Evolutionary conservation across 2,888 invertebrate genomes (phyloP).

Genomic region (Cepaea hortensis): DNA sequence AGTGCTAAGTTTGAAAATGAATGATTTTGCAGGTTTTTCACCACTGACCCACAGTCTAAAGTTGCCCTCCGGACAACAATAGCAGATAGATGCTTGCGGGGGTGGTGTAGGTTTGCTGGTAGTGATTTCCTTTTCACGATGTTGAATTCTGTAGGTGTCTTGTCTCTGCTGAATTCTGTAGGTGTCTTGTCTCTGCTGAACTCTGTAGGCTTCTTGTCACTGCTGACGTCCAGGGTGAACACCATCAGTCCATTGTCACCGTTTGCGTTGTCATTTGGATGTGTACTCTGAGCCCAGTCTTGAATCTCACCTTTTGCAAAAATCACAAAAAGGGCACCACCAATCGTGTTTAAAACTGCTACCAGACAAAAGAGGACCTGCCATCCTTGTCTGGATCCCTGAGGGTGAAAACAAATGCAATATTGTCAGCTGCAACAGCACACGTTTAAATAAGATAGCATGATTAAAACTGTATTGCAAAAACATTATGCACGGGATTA

Average conservation of each 20-base stretch:
- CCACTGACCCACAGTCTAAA: slow-evolving; percentile 17
- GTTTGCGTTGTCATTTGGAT: background rate
- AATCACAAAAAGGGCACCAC: slow-evolving; percentile 72
- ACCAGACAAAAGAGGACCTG: slow-evolving; percentile 89
- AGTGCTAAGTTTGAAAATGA: slow-evolving; percentile 33
- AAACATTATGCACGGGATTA: too few relatives aligned
- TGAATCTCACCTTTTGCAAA: slow-evolving; percentile 68
- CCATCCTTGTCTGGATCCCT: slow-evolving; percentile 87
- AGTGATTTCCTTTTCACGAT: background rate
- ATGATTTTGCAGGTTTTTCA: background rate
- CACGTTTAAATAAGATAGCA: background rate
- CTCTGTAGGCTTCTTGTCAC: background rate
- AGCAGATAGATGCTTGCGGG: background rate
- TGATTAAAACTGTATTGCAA: background rate
- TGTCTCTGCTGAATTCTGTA: background rate
- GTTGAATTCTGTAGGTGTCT: background rate
- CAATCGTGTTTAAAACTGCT: slow-evolving; percentile 78
- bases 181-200: too few relatives aligned
- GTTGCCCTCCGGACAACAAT: slow-evolving; percentile 19
- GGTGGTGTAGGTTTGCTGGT: background rate
- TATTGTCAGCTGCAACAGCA: background rate
- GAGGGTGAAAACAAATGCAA: slow-evolving; percentile 53
- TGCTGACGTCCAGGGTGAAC: background rate
- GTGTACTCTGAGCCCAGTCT: slow-evolving; percentile 54
- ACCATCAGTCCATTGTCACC: background rate